Conservation (phyloP, 1,140 invertebrate species). For the Streblospio benedicti region DNA sequence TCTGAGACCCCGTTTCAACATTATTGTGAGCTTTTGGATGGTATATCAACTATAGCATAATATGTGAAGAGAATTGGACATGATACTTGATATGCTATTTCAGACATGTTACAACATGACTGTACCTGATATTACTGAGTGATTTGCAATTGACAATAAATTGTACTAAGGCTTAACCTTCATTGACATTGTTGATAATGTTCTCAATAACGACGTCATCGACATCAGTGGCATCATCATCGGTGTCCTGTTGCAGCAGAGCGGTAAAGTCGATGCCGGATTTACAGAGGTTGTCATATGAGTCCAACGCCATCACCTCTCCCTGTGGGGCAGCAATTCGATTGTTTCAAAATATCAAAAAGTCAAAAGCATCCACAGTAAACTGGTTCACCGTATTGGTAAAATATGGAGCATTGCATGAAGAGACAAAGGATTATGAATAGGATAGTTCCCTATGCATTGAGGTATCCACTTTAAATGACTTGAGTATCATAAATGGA, state of each 20-base stretch:
- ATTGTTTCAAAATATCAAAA: no score
- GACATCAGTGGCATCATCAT: no score
- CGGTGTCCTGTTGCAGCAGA: slow-evolving; percentile 36
- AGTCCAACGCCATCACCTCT: slow-evolving; percentile 37
- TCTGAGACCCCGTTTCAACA: no score
- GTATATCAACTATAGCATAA: no score
- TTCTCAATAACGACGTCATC: no score
- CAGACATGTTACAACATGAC: neutral
- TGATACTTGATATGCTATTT: neutral
- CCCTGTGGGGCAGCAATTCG: no score
- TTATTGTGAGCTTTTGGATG: no score
- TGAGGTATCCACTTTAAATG: neutral
- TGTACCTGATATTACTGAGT: neutral
- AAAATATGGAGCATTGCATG: neutral
- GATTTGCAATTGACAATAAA: neutral
- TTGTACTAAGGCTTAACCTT: neutral
- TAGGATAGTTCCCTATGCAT: neutral
- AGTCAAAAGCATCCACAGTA: neutral
- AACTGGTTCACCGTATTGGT: neutral
- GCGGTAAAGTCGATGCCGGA: slow-evolving; percentile 47
- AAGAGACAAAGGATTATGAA: neutral
- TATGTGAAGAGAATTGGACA: no score
- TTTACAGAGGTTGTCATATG: slow-evolving; percentile 42
- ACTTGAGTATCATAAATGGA: no score
- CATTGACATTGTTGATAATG: neutral